Conservation (phyloP, 2,888 invertebrate species). For the Saturnia japonica region DNA sequence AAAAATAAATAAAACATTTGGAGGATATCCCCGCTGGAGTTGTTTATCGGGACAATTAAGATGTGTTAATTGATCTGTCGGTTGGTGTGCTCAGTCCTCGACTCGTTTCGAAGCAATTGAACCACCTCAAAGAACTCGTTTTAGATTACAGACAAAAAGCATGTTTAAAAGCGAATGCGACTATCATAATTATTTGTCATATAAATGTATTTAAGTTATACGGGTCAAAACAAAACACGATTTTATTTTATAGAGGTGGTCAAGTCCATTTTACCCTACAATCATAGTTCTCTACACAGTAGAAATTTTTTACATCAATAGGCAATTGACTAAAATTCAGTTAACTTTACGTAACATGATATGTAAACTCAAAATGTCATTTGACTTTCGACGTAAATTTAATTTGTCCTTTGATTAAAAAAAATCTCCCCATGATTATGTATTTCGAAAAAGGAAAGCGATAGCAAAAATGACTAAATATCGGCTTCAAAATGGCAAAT, state of each 20-base stretch:
- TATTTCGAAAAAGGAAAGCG: too few relatives aligned
- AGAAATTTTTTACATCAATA: too few relatives aligned
- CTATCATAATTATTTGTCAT: constrained; percentile 3
- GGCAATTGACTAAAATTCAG: too few relatives aligned
- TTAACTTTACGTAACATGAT: too few relatives aligned
- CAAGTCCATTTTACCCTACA: not conserved
- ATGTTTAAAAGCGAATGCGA: constrained; percentile 7
- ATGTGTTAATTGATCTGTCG: constrained; percentile 37
- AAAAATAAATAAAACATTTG: constrained; percentile 19
- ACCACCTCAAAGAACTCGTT: constrained; percentile 18
- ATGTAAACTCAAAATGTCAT: too few relatives aligned
- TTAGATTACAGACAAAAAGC: not conserved
- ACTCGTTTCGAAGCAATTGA: constrained; percentile 10
- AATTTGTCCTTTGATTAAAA: too few relatives aligned
- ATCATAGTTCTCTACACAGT: not conserved
- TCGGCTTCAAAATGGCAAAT: too few relatives aligned
- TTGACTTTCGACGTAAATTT: too few relatives aligned
- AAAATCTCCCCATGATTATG: too few relatives aligned
- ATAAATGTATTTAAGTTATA: not conserved
- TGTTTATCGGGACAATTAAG: constrained; percentile 34
- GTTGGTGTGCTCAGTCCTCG: constrained; percentile 21
- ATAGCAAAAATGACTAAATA: too few relatives aligned
- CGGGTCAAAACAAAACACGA: not conserved
- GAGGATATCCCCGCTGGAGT: constrained; percentile 17
- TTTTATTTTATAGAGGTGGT: not conserved